Evolutionary conservation across 2,797 vertebrate species (phyloP).

Genomic region (Triplophysa bombifrons): DNA sequence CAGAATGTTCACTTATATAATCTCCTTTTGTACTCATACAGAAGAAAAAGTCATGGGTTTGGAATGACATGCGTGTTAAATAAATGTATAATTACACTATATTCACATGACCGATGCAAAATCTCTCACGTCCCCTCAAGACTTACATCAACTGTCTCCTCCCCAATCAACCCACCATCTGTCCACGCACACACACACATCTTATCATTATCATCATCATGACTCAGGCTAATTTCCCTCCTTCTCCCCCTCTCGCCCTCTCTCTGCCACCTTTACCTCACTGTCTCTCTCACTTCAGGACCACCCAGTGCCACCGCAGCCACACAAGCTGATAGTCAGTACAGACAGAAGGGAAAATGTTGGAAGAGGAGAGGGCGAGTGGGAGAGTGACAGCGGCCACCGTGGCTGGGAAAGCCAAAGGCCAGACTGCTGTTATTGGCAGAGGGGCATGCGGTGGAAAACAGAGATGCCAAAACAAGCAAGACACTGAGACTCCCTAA

Average conservation of each 20-base stretch:
- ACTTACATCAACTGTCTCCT: constrained; percentile 25
- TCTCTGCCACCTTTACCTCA: not conserved
- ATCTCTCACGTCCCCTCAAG: constrained; percentile 33
- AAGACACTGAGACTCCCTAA: constrained; percentile 8
- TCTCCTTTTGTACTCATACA: not conserved
- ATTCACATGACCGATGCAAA: not conserved
- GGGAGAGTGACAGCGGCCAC: not conserved
- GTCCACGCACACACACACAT: constrained; percentile 45
- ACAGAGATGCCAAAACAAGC: constrained; percentile 11
- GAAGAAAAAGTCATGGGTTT: not conserved
- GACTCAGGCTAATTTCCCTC: constrained; percentile 50
- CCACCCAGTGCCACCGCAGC: constrained; percentile 15
- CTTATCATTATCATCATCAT: constrained; percentile 33
- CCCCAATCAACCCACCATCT: constrained; percentile 51
- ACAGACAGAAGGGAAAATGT: not conserved
- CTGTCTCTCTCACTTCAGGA: not conserved
- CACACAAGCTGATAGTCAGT: not conserved
- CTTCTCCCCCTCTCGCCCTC: not conserved
- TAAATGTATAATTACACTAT: not conserved
- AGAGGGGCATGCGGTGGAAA: not conserved
- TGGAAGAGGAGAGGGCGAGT: constrained; percentile 1
- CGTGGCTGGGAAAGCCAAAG: not conserved
- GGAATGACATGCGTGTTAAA: not conserved
- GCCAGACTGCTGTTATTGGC: constrained; percentile 36
- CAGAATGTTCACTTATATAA: not conserved